phyloP scores from a whole-genome alignment of 2,113 vertebrate genomes.

The Siphamia tubifer region DNA sequence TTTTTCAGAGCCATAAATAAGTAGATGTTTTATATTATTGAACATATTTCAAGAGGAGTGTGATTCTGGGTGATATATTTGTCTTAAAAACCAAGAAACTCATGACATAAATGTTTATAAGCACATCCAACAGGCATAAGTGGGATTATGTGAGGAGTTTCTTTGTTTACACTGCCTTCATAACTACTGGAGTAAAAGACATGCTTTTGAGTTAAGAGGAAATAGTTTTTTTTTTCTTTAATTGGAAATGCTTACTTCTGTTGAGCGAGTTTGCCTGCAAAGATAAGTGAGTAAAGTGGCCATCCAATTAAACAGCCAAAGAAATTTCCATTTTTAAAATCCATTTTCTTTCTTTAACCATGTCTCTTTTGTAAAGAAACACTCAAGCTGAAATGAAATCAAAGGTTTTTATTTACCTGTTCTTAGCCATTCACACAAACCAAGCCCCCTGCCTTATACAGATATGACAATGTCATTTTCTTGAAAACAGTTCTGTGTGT shows the following conservation, averaged over 20 bases:
- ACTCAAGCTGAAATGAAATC: constrained; percentile 80
- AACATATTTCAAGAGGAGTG: constrained; percentile 3
- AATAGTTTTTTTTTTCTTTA: constrained; percentile 66
- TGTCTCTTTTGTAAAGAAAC: constrained; percentile 78
- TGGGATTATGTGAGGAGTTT: constrained; percentile 31
- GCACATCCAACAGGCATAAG: constrained; percentile 15
- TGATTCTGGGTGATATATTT: constrained; percentile 32
- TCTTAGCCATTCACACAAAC: constrained; percentile 69
- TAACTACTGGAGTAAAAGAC: constrained; percentile 48
- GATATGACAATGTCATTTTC: constrained; percentile 77
- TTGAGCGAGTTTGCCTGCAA: constrained; percentile 54
- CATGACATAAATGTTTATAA: background rate
- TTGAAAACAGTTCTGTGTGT: constrained; percentile 53
- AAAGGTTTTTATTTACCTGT: constrained; percentile 80
- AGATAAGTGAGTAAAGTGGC: constrained; percentile 80
- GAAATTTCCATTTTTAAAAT: constrained; percentile 74
- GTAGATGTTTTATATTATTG: constrained; percentile 33
- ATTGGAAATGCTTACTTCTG: constrained; percentile 75
- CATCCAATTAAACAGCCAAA: constrained; percentile 80
- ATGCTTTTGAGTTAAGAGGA: constrained; percentile 60
- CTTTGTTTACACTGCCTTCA: constrained; percentile 66
- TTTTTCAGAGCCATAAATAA: constrained; percentile 60
- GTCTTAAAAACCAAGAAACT: constrained; percentile 25
- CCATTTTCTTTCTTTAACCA: constrained; percentile 65
- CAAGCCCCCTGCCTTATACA: constrained; percentile 68